Base-by-base conservation (phyloP, 2,797 vertebrate genomes). In the Rhabdophis nuchalis region DNA sequence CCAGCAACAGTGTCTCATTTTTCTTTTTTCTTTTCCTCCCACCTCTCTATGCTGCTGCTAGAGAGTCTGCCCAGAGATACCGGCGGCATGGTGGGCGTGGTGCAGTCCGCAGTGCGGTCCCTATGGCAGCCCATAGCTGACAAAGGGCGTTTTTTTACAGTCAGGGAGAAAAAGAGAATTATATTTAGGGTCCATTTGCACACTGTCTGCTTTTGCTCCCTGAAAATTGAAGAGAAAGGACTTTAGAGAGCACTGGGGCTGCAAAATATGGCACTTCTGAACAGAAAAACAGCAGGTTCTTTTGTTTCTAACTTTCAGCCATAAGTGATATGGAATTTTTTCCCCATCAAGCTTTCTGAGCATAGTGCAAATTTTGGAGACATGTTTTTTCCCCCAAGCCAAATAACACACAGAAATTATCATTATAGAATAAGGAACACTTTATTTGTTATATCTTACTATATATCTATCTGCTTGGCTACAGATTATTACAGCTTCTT, bases 71-170 rank as follows among this genome's bases (percentile, higher is more conserved):
- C 94, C 32, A 58, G 95, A 95, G 97, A 95, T 97, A 96, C 97
- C 97, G 98, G 98, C 96, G 96, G 98, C 96, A 96, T 96, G 77
- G 98, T 98, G 98, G 99, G 99, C 98, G 99, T 99, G 99, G 98
- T 98, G 92, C 97, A 93, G 98, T 97, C 98, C 99, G 99, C 99
- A 99, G 97, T 99, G 99, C 99, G 98, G 99, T 99, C 98, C 98
- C 98, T 98, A 98, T 98, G 98, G 98, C 98, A 98, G 98, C 98
- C 97, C 97, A 96, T 90, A 96, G 98, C 97, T 98, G 97, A 97
- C 94, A 98, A 98, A 98, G 97, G 95, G 97, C 97, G 98, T 96
- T 96, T 89, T 96, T 89, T 95, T 92, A 91, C 92, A 93, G 94
- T 91, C 93, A 90, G 41, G 93, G 92, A 93, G 92, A 88, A 92